Evolutionary conservation across 2,797 vertebrate genomes (phyloP), one percentile per base, ranked within the genome.

Genomic region (Pogonophryne albipinna): DNA sequence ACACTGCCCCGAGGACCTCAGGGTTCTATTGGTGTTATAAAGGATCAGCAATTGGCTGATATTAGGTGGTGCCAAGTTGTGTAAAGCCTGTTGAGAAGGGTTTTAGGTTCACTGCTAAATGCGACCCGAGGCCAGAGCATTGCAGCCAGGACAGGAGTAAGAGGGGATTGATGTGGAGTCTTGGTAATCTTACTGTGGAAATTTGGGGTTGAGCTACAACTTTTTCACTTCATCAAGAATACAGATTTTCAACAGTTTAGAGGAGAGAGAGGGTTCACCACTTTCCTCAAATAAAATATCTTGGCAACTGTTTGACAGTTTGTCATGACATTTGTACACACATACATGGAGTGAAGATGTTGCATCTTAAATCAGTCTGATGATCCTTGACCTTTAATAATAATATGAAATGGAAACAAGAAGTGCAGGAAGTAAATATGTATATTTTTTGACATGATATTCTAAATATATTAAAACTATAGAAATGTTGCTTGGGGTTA

Each of bases 81-180:
- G 15, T 65, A 71, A 74, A 74, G 66, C 85, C 85, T 59, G 49
- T 75, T 69, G 66, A 75, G 60, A 67, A 42, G 46, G 74, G 74
- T 68, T 60, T 60, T 19, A 71, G 64, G 34, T 62, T 67, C 34
- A 52, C 52, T 58, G 60, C 41, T 71, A 45, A 60, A 68, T 73
- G 55, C 80, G 79, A 80, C 44, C 64, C 44, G 41, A 70, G 66
- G 45, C 44, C 34, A 71, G 42, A 9, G 50, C 34, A 58, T 66
- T 41, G 59, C 60, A 71, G 67, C 64, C 58, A 53, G 61, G 10
- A 62, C 49, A 59, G 55, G 17, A 62, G 41, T 31, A 64, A 42
- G n/a, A 71, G n/a, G 52, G 42, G 52, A 66, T 46, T 4, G 6
- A 38, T 55, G 5, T 68, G 55, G 45, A 52, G 52, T 53, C 70